These are phyloP conservation scores for Grus americana DNA, from an alignment of 2,113 vertebrate species.

Conservation along the genomic window DNA sequence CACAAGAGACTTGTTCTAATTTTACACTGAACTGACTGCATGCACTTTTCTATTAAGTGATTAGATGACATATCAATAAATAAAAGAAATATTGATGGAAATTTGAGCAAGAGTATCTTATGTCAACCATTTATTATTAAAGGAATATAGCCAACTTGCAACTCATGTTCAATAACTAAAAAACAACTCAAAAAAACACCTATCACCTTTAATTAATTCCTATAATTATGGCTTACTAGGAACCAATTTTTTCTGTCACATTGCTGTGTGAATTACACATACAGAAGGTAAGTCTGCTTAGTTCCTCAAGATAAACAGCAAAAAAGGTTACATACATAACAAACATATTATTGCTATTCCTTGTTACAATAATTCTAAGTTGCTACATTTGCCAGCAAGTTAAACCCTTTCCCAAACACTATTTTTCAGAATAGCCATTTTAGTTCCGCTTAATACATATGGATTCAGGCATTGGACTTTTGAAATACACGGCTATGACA, in stretches of 20 bases:
- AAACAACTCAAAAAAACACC: accelerated
- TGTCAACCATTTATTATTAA: not conserved
- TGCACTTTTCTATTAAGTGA: not conserved
- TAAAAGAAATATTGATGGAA: not conserved
- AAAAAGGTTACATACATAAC: not conserved
- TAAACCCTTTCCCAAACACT: not conserved
- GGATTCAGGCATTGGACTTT: not conserved
- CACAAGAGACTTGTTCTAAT: not conserved
- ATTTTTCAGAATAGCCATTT: not conserved
- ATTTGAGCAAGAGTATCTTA: not conserved
- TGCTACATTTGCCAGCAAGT: not conserved
- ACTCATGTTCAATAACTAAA: not conserved
- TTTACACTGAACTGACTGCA: not conserved
- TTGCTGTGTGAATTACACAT: not conserved
- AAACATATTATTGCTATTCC: not conserved
- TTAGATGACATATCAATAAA: not conserved
- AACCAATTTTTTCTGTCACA: not conserved
- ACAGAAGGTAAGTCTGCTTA: not conserved
- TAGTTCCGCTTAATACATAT: not conserved
- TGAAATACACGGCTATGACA: not conserved
- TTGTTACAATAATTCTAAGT: not conserved
- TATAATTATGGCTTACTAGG: not conserved
- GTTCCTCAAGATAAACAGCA: not conserved
- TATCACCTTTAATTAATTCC: not conserved
- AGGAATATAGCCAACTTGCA: not conserved